phyloP scores from a whole-genome alignment of 2,888 invertebrate genomes.

The Himalopsyche tibetana region DNA sequence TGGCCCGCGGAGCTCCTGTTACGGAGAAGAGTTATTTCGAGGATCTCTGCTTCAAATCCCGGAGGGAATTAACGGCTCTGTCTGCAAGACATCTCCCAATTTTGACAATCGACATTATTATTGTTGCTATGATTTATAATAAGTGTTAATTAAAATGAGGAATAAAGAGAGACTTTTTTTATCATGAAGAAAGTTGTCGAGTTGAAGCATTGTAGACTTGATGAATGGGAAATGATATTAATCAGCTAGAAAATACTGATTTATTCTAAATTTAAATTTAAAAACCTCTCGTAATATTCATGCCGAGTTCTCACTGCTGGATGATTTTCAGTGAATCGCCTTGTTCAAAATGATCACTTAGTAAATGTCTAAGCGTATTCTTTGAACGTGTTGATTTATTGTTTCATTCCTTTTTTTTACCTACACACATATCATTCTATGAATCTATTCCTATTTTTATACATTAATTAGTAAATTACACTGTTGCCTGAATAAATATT shows the following conservation, averaged over 20 bases:
- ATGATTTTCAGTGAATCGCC: no score
- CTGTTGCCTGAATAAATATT: no score
- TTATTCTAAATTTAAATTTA: no score
- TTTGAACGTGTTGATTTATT: no score
- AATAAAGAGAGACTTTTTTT: background rate
- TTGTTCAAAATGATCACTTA: no score
- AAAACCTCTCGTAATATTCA: no score
- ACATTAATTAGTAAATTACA: no score
- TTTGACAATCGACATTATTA: slow-evolving; percentile 22
- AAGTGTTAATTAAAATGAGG: background rate
- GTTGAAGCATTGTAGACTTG: background rate
- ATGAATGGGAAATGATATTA: background rate
- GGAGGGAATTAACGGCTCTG: slow-evolving; percentile 6
- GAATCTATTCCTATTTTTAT: no score
- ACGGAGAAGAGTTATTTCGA: background rate
- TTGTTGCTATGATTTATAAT: slow-evolving; percentile 7
- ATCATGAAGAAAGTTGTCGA: slow-evolving; percentile 14
- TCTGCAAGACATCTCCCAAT: slow-evolving; percentile 18
- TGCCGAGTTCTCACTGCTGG: no score
- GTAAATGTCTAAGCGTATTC: no score
- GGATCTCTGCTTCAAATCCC: slow-evolving; percentile 28
- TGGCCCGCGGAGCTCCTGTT: background rate
- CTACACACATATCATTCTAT: no score
- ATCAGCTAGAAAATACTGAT: background rate
- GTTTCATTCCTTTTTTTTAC: no score